A percentile compares a stretch with the other conserved stretches of the same genome.
These are phyloP conservation scores for Eleginops maclovinus DNA, from an alignment of 2,113 vertebrate genomes.

Conservation along the genomic window DNA sequence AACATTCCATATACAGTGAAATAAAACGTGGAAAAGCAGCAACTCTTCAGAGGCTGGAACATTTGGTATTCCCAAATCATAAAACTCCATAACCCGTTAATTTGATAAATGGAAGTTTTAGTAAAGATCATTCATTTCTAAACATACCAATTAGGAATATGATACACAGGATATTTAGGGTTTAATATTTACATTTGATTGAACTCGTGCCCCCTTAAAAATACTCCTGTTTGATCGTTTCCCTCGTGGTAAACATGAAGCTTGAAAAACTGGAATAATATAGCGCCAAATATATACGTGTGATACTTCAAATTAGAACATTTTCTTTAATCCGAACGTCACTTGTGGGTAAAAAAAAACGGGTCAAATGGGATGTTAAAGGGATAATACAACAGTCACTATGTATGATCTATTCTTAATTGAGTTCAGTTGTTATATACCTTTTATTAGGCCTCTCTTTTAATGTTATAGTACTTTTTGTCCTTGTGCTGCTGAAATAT, in stretches of 20 bases:
- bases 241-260: background rate
- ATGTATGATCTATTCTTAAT: background rate
- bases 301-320: too few relatives aligned
- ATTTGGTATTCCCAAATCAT: background rate
- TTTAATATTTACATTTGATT: background rate
- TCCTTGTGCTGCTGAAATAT: too few relatives aligned
- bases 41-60: background rate
- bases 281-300: too few relatives aligned
- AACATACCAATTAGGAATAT: background rate
- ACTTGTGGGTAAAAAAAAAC: background rate
- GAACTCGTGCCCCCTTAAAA: background rate
- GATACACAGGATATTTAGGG: background rate
- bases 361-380: background rate
- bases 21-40: too few relatives aligned
- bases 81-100: background rate
- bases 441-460: background rate
- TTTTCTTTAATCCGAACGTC: background rate
- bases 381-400: background rate
- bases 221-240: background rate
- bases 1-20: background rate
- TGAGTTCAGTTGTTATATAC: background rate
- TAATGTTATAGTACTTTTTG: background rate
- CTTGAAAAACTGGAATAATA: background rate
- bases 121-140: background rate
- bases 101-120: background rate